Percentiles rank a stretch among this genome's conserved stretches.
Evolutionary conservation across 2,113 vertebrate genomes (phyloP).

Genomic region (Strix aluco): DNA sequence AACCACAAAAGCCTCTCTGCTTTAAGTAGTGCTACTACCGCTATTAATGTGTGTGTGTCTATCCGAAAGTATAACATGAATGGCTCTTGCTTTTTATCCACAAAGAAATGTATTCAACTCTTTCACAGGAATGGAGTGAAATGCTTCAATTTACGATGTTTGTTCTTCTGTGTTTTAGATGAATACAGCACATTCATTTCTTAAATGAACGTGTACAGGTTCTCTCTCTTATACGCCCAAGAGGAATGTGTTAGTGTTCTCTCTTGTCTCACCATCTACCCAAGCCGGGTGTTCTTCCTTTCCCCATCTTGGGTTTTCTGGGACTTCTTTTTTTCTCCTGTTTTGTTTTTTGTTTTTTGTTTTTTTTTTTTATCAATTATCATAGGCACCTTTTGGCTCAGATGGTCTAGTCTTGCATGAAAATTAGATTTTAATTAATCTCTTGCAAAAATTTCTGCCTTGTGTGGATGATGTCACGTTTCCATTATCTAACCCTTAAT

Average conservation of each 20-base stretch:
- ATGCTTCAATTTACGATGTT: neutral
- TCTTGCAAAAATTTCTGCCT: conserved; percentile 20
- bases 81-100: neutral
- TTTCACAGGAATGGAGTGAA: neutral
- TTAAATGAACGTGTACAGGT: neutral
- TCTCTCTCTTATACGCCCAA: neutral
- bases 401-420: conserved; percentile 5
- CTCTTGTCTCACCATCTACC: neutral
- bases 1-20: neutral
- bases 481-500: conserved; percentile 60
- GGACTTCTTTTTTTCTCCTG: neutral
- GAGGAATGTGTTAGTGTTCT: neutral
- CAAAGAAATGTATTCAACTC: neutral
- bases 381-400: conserved; percentile 18
- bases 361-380: neutral
- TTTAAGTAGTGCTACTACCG: neutral
- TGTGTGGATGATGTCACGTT: conserved; percentile 55
- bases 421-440: conserved; percentile 70
- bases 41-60: neutral
- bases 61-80: neutral
- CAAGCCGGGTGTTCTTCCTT: neutral
- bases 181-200: neutral
- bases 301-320: neutral
- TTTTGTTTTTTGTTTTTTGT: too few relatives aligned
- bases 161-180: neutral